A percentile compares a stretch with the other conserved stretches of the same genome.
Evolutionary conservation across 1,140 invertebrate species (phyloP).

Genomic region (Sarcophaga peregrina): DNA sequence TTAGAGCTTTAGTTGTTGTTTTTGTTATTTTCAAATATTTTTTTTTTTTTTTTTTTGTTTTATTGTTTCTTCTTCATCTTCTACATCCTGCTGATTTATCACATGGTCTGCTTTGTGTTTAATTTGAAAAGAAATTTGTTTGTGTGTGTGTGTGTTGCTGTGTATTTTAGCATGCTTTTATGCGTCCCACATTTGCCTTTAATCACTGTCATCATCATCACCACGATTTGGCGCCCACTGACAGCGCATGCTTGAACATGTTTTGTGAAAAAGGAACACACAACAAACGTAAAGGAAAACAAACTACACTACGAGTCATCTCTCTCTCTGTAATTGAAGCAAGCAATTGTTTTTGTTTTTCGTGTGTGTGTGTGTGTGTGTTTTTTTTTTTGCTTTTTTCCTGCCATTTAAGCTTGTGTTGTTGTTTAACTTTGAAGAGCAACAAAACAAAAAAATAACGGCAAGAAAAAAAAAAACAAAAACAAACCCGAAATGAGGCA

Average conservation of each 20-base stretch:
- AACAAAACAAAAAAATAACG: no score
- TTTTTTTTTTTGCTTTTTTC: neutral
- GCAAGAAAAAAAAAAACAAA: no score
- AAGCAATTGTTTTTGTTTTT: neutral
- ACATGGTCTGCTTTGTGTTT: constrained; percentile 11
- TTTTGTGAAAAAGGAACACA: constrained; percentile 13
- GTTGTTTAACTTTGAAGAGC: neutral
- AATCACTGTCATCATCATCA: constrained; percentile 21
- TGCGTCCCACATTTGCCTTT: constrained; percentile 28
- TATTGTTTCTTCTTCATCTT: constrained; percentile 2
- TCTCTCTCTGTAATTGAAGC: constrained; percentile 1
- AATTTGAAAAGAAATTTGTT: neutral
- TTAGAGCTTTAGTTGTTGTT: neutral
- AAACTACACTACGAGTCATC: constrained; percentile 24
- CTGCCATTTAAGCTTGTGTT: neutral
- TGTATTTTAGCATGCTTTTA: neutral
- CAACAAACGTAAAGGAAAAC: neutral
- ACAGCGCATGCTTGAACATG: neutral
- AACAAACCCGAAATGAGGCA: neutral
- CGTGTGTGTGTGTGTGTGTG: no score
- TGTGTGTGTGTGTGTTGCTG: no score
- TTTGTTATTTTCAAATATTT: no score
- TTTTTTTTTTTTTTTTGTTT: neutral
- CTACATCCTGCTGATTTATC: constrained; percentile 35
- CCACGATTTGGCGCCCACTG: constrained; percentile 29